These are phyloP conservation scores for Temnopleurus reevesii DNA, from an alignment of 53 echinoderm and acorn worm species.

Conservation along the genomic window DNA sequence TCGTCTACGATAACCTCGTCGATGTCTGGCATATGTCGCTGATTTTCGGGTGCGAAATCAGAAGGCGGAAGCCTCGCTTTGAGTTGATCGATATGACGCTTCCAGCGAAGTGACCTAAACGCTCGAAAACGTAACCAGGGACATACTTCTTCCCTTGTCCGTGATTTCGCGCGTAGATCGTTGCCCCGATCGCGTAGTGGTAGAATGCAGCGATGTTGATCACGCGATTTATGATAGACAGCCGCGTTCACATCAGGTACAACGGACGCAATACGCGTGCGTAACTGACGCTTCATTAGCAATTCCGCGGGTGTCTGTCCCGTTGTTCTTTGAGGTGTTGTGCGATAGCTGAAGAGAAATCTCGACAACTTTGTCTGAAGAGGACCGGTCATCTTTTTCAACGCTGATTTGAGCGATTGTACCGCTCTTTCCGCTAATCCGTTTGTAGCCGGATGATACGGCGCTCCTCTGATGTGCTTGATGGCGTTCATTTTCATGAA, in stretches of 20 bases:
- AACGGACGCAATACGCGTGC: background rate
- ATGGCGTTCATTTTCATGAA: slow-evolving; percentile 31
- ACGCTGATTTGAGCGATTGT: slow-evolving; percentile 9
- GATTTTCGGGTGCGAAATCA: background rate
- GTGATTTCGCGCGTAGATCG: background rate
- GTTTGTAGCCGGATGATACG: slow-evolving; percentile 35
- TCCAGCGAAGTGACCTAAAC: background rate
- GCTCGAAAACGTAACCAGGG: background rate
- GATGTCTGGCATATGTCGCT: no score
- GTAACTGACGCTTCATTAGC: background rate
- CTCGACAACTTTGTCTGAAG: slow-evolving; percentile 23
- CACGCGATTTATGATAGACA: background rate
- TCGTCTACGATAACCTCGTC: no score
- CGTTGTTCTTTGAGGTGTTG: background rate
- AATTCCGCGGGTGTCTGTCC: background rate
- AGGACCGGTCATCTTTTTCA: slow-evolving; percentile 31
- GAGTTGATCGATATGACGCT: background rate
- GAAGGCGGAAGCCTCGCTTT: background rate
- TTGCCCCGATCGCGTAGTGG: background rate
- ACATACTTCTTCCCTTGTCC: background rate
- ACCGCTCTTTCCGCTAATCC: slow-evolving; percentile 29
- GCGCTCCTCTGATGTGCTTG: background rate
- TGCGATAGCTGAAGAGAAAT: background rate
- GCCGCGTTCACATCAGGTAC: background rate
- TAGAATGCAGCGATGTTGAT: background rate